phyloP scores from a whole-genome alignment of 2,888 invertebrate species.

The Lissocephala sabroskyi region DNA sequence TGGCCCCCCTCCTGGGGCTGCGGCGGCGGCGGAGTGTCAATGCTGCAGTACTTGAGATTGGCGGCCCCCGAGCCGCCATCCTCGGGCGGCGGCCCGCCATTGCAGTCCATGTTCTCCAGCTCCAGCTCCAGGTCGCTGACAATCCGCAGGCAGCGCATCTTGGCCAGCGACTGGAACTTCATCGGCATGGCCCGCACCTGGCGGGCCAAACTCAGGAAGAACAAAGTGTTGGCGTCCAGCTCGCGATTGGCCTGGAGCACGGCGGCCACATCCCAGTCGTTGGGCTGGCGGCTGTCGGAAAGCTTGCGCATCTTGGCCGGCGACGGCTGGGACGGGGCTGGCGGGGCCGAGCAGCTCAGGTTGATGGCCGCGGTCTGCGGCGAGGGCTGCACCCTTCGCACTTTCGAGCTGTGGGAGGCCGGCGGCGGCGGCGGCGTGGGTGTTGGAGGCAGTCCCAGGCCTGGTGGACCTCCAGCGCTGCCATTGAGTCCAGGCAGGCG shows the following conservation, averaged over 20 bases:
- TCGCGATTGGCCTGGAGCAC: slow-evolving; percentile 69
- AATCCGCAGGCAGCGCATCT: slow-evolving; percentile 72
- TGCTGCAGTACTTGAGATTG: slow-evolving; percentile 57
- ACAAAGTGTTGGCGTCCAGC: slow-evolving; percentile 70
- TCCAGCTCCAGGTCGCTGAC: slow-evolving; percentile 71
- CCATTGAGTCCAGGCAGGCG: slow-evolving; percentile 18
- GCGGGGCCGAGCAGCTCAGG: slow-evolving; percentile 50
- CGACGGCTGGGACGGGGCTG: slow-evolving; percentile 31
- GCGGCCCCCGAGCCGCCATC: slow-evolving; percentile 40
- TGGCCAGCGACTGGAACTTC: slow-evolving; percentile 69
- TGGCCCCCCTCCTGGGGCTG: slow-evolving; percentile 30
- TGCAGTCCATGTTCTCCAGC: slow-evolving; percentile 67
- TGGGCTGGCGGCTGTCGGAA: slow-evolving; percentile 41
- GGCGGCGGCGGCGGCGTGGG: slow-evolving; percentile 46
- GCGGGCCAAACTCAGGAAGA: slow-evolving; percentile 69
- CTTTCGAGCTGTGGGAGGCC: slow-evolving; percentile 42
- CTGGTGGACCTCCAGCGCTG: slow-evolving; percentile 8
- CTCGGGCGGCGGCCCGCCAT: slow-evolving; percentile 44
- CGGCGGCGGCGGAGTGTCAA: slow-evolving; percentile 62
- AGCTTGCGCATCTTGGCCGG: slow-evolving; percentile 60
- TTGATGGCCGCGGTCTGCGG: slow-evolving; percentile 67
- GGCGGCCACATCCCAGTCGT: slow-evolving; percentile 65
- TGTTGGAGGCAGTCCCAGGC: too few species aligned
- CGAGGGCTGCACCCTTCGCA: slow-evolving; percentile 64
- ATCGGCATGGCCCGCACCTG: slow-evolving; percentile 70